Evolutionary conservation across 2,113 vertebrate genomes (phyloP), one percentile per base, ranked within the genome.

Genomic region (Takifugu bimaculatus): DNA sequence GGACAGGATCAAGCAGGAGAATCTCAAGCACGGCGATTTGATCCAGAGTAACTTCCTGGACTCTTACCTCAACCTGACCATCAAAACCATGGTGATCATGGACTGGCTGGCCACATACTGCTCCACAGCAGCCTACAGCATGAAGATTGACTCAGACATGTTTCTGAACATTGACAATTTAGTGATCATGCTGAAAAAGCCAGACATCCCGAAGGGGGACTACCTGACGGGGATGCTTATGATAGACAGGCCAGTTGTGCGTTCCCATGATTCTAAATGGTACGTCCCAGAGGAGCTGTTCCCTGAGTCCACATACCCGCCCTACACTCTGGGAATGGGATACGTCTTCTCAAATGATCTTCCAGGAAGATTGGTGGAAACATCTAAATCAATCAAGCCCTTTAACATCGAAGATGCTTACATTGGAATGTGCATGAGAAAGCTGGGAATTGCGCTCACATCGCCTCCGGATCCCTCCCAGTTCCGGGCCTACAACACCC

Each of bases 131-230:
- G 78, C 89, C 0, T 98, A 94, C 0, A 93, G 92, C 57, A 97
- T 97, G 95, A 98, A 98, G 91, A 87, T 96, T 0, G 95, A 98
- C 87, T 96, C 95, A 0, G 96, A 98, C 80, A 94, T 98, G 93
- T 98, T 96, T 86, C 86, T 96, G 57, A 97, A 97, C 50, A 87
- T 94, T 3, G 93, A 96, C 2, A 97, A 98, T 70, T 84, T 98
- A 74, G 90, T 98, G 80, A 89, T 88, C 15, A 93, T 96, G 85
- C 86, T 98, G n/a, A 42, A 93, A 63, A 91, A 86, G 58, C 92
- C 93, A 25, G 88, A 86, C 32, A 87, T 92, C 59, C 93, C 93
- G 0, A 91, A 88, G 72, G 67, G 52, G 56, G 93, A 93, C 74
- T 98, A 95, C 68, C 93, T 97, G 26, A 97, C 96, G 4, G 96